Evolutionary conservation across 1,140 invertebrate genomes (phyloP).

Genomic region (Drosophila cardini): DNA sequence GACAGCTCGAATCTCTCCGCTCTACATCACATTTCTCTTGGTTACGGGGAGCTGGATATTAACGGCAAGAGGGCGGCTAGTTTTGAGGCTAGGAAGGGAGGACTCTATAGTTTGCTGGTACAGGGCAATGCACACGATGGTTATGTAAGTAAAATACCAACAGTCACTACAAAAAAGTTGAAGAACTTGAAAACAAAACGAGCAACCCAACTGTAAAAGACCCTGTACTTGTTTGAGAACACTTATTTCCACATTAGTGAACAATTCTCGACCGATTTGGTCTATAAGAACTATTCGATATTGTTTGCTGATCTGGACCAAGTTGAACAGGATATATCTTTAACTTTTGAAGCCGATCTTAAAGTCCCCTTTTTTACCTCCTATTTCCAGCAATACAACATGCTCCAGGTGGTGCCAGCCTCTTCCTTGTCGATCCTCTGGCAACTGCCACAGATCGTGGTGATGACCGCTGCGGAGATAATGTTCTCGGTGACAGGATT

Average conservation of each 20-base stretch:
- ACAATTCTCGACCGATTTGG: too few species aligned
- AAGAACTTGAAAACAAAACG: too few species aligned
- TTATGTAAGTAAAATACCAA: constrained; percentile 41
- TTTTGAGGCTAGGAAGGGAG: constrained; percentile 85
- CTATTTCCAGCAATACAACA: constrained; percentile 31
- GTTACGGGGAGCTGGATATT: constrained; percentile 82
- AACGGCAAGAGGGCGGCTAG: constrained; percentile 67
- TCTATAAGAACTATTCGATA: too few species aligned
- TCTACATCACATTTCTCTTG: constrained; percentile 83
- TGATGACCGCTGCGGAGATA: constrained; percentile 94
- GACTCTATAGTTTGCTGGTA: constrained; percentile 87
- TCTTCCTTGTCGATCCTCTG: constrained; percentile 92
- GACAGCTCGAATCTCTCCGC: constrained; percentile 68
- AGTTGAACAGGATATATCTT: too few species aligned
- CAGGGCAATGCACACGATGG: constrained; percentile 87
- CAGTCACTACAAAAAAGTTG: too few species aligned
- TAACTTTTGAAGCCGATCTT: too few species aligned
- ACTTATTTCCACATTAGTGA: too few species aligned
- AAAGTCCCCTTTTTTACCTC: too few species aligned
- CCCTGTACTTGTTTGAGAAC: too few species aligned
- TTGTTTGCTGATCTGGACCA: too few species aligned
- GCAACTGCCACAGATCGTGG: constrained; percentile 94
- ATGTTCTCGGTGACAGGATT: constrained; percentile 96
- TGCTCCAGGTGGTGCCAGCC: constrained; percentile 86
- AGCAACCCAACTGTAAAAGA: too few species aligned